These are phyloP conservation scores for Heliconius ethilla DNA, from an alignment of 2,888 invertebrate genomes.

Conservation along the genomic window DNA sequence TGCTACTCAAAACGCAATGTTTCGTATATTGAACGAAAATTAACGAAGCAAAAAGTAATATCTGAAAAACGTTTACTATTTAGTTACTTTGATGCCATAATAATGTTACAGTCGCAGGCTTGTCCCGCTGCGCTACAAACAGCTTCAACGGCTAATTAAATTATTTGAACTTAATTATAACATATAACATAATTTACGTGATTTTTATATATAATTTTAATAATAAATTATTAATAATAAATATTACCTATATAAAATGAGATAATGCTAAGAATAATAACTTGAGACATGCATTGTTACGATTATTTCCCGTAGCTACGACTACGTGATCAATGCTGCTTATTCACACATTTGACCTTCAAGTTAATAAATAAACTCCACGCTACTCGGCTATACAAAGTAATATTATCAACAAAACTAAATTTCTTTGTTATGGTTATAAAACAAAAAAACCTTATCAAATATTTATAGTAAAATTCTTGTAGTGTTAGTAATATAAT, in stretches of 20 bases:
- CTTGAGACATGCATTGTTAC: background rate
- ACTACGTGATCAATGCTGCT: slow-evolving; percentile 5
- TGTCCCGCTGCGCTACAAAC: background rate
- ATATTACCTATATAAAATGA: slow-evolving; percentile 4
- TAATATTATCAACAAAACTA: background rate
- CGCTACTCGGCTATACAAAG: background rate
- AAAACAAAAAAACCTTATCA: background rate
- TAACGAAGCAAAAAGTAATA: no score
- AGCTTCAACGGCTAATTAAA: background rate
- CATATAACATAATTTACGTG: background rate
- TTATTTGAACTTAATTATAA: background rate
- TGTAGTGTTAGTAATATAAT: background rate
- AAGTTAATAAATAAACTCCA: slow-evolving; percentile 9
- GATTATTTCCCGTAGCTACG: background rate
- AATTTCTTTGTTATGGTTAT: slow-evolving; percentile 9
- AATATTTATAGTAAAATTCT: background rate
- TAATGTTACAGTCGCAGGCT: background rate
- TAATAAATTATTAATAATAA: background rate
- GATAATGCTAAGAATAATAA: background rate
- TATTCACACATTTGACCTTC: slow-evolving; percentile 11
- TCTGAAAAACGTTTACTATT: no score
- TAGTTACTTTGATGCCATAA: no score
- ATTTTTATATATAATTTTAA: background rate
- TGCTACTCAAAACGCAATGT: no score
- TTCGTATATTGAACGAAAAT: no score